Conservation (phyloP, 2,797 vertebrate species). For the Scarus forsteni region DNA sequence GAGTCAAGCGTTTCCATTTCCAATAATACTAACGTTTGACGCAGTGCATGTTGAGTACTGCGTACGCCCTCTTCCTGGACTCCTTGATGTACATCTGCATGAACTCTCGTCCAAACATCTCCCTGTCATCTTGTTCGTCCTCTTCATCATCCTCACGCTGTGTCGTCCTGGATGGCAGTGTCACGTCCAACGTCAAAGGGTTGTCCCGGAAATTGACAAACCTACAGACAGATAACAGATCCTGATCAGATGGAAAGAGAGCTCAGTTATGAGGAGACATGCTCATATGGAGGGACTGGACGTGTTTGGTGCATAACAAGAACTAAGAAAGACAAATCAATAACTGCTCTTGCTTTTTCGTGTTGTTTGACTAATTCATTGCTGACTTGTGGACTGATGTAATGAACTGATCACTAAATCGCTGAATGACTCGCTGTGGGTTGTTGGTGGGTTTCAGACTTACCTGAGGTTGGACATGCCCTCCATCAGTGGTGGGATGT, state of each 20-base stretch:
- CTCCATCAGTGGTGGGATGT: conserved; percentile 93
- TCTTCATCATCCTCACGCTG: conserved; percentile 78
- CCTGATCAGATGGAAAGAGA: neutral
- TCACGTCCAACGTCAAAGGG: conserved; percentile 88
- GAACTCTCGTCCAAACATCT: conserved; percentile 94
- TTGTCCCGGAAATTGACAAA: conserved; percentile 99
- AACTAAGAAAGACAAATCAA: too few species aligned
- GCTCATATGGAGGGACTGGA: neutral
- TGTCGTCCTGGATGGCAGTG: conserved; percentile 81
- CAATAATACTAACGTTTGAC: conserved; percentile 30
- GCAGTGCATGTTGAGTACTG: conserved; percentile 70
- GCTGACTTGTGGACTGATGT: neutral
- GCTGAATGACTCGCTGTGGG: neutral
- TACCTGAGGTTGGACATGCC: conserved; percentile 91
- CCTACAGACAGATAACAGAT: conserved; percentile 74
- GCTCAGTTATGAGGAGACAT: too few species aligned
- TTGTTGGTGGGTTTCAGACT: conserved; percentile 47
- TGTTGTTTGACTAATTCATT: too few species aligned
- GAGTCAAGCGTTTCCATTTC: neutral
- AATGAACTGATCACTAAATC: neutral
- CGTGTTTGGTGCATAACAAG: too few species aligned
- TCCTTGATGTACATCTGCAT: conserved; percentile 93
- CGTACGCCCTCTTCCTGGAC: conserved; percentile 79
- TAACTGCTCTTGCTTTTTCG: too few species aligned
- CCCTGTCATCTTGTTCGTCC: conserved; percentile 88